Evolutionary conservation across 2,888 invertebrate genomes (phyloP).

Genomic region (Julus scanicus): DNA sequence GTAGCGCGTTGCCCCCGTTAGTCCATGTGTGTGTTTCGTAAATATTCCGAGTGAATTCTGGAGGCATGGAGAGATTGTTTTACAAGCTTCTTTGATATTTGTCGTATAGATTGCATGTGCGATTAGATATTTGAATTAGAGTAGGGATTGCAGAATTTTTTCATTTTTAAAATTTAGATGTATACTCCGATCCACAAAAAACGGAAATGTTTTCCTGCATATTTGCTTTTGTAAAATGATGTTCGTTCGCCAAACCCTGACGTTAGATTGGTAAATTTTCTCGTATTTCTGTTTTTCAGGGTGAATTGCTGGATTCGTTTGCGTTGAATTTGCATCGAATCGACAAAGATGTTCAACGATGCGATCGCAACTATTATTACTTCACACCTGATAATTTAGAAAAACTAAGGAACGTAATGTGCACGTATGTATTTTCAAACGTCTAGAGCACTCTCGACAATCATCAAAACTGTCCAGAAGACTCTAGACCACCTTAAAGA

Average conservation of each 20-base stretch:
- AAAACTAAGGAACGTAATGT: constrained; percentile 93
- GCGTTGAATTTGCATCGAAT: constrained; percentile 92
- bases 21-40: neutral
- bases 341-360: constrained; percentile 95
- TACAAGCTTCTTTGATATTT: neutral
- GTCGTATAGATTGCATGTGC: too few species aligned
- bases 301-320: constrained; percentile 84
- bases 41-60: neutral
- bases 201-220: too few species aligned
- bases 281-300: constrained; percentile 70
- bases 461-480: too few species aligned
- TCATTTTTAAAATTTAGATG: too few species aligned
- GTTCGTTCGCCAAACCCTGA: too few species aligned
- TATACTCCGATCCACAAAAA: too few species aligned
- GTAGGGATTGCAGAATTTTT: too few species aligned
- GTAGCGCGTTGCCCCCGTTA: constrained; percentile 10
- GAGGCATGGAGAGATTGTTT: constrained; percentile 37
- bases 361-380: constrained; percentile 94
- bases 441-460: too few species aligned
- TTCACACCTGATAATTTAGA: constrained; percentile 90
- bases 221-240: too few species aligned
- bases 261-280: too few species aligned
- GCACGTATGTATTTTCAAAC: constrained; percentile 77
- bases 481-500: too few species aligned
- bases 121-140: too few species aligned